Evolutionary conservation across 2,797 vertebrate genomes (phyloP), one percentile per base, ranked within the genome.

Genomic region (Erethizon dorsatum): DNA sequence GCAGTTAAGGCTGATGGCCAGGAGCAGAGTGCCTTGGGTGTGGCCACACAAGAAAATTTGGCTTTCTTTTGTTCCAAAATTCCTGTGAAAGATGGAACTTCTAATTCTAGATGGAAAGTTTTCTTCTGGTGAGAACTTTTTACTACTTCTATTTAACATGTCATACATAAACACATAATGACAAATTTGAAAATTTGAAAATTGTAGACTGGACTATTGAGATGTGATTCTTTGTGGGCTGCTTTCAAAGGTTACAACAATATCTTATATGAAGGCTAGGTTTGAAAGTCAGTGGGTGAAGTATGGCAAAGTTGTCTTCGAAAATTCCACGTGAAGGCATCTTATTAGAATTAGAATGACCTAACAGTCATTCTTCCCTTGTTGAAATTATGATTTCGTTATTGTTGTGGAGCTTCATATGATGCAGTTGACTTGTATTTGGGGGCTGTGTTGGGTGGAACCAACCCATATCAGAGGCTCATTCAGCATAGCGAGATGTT

Each of bases 281-380:
- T 63, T 71, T 88, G 80, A 37, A 89, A 47, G 71, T 54, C 37
- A 77, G 4, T 95, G 65, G 63, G 28, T 82, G 75, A 67, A 63
- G 28, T 85, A 33, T 18, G 41, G 61, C 8, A 47, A 57, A 69
- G 86, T 91, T 45, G 45, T 75, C 87, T 93, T 67, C 67, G 77
- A 69, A 63, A 83, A 83, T 80, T n/a, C 37, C 15, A 4, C 4
- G 8, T 52, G 31, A 84, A 79, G 52, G 3, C 24, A 10, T 86
- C 84, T 94, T 88, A n/a, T 86, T 79, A 82, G 63, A 89, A 31
- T 91, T 67, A 82, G 71, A 89, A 63, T 89, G 26, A 13, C 80
- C 12, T 31, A 73, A 24, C 45, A 80, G 63, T 75, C 57, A 88
- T 87, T 77, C 33, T 45, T 91, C 59, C 31, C 14, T 69, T 26